Evolutionary conservation across 2,797 vertebrate species (phyloP), one percentile per base, ranked within the genome.

Genomic region (Rhabdomys pumilio): DNA sequence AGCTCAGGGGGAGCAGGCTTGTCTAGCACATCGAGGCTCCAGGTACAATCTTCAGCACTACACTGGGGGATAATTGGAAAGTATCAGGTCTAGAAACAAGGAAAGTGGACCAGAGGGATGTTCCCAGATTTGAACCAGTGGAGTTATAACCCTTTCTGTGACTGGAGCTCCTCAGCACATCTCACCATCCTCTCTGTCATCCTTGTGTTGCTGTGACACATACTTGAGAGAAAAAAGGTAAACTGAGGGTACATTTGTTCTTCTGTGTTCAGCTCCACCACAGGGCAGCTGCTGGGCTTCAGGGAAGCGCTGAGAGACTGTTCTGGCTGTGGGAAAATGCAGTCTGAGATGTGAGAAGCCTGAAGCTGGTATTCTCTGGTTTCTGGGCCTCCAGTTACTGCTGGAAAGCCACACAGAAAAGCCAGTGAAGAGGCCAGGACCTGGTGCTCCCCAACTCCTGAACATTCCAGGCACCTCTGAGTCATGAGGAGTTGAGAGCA

Each of bases 131-230:
- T 97, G 97, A 98, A 98, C 97, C 94, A 22, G 97, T 6, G 0
- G 98, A 98, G 98, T 98, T 98, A 98, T 91, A 97, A 97, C 97
- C 97, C 98, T 97, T 6, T 20, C 22, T 34, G 19, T 38, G 65
- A 10, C 50, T 15, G 22, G 65, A 14, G 31, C 38, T 87, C 7
- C 26, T 87, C 38, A 63, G 50, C 3, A 0, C 55, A 50, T 47
- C 61, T 95, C n/a, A 77, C 76, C 57, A 19, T 41, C 20, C 34
- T 59, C 20, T 41, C 13, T 4, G 53, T 61, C 57, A 61, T 61
- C 7, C 15, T 41, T 61, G 81, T 63, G 57, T 19, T 41, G 13
- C 38, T 63, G 53, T n/a, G 26, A 44, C 24, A 44, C 15, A 44
- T 29, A 26, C 22, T 24, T 44, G 26, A 83, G 63, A 31, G 11